Conservation (phyloP, 1,140 invertebrate genomes). For the Calosoma granatense region DNA sequence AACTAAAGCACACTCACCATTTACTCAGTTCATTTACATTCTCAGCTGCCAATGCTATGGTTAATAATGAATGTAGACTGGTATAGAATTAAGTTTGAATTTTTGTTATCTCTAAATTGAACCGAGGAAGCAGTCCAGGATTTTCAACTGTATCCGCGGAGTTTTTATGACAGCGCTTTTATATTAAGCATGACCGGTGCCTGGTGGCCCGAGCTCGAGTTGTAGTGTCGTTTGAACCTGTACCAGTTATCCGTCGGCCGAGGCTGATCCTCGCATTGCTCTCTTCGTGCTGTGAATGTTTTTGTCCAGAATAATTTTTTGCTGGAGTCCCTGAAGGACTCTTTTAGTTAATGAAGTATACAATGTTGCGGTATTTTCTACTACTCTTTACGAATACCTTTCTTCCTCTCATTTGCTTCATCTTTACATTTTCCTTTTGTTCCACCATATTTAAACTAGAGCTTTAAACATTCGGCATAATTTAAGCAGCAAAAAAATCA, state of each 20-base stretch:
- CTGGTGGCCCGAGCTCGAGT: background rate
- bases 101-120: conserved; percentile 3
- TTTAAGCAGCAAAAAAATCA: too few relatives aligned
- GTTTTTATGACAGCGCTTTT: background rate
- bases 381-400: too few relatives aligned
- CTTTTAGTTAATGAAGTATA: conserved; percentile 15
- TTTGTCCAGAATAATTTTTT: conserved; percentile 17
- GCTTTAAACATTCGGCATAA: too few relatives aligned
- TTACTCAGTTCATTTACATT: too few relatives aligned
- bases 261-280: conserved; percentile 2
- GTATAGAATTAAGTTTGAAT: conserved; percentile 19
- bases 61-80: too few relatives aligned
- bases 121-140: background rate
- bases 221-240: background rate
- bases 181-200: background rate
- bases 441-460: too few relatives aligned
- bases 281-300: background rate
- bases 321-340: conserved; percentile 8
- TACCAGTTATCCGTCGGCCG: background rate
- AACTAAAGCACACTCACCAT: too few relatives aligned
- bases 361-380: background rate
- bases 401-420: too few relatives aligned
- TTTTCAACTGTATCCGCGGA: background rate
- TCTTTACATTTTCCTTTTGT: too few relatives aligned
- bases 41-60: too few relatives aligned